A percentile compares a stretch with the other conserved stretches of the same genome.
Conservation (phyloP, 2,113 vertebrate species). For the Lophura nycthemera region DNA sequence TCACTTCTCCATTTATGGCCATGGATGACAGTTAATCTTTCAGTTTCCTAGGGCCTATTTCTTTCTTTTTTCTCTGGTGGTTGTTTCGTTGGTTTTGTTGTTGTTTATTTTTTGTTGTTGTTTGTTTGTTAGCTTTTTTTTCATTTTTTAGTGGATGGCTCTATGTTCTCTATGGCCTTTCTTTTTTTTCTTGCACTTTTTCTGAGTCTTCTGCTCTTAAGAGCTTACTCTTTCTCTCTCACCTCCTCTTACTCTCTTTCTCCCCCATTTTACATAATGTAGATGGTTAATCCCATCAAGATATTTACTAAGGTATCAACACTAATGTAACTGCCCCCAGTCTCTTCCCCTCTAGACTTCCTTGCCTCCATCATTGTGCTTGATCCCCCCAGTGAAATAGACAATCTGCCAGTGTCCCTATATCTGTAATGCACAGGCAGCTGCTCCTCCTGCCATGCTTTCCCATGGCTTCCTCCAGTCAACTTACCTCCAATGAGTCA, state of each 20-base stretch:
- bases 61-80: background rate
- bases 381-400: background rate
- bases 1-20: background rate
- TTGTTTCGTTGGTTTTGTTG: background rate
- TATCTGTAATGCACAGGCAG: background rate
- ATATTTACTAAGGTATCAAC: background rate
- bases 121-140: background rate
- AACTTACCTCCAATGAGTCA: background rate
- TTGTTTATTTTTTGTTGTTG: background rate
- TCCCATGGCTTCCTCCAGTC: background rate
- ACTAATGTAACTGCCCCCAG: background rate
- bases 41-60: background rate
- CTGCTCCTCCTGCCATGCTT: background rate
- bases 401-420: background rate
- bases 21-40: background rate
- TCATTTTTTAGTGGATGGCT: background rate
- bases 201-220: background rate
- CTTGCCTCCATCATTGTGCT: background rate
- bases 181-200: background rate
- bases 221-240: background rate
- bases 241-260: rapidly evolving
- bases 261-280: background rate
- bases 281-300: background rate
- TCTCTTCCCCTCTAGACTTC: background rate
- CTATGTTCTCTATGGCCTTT: background rate